Evolutionary conservation across 2,797 vertebrate species (phyloP).

Genomic region (Syngnathus acus): DNA sequence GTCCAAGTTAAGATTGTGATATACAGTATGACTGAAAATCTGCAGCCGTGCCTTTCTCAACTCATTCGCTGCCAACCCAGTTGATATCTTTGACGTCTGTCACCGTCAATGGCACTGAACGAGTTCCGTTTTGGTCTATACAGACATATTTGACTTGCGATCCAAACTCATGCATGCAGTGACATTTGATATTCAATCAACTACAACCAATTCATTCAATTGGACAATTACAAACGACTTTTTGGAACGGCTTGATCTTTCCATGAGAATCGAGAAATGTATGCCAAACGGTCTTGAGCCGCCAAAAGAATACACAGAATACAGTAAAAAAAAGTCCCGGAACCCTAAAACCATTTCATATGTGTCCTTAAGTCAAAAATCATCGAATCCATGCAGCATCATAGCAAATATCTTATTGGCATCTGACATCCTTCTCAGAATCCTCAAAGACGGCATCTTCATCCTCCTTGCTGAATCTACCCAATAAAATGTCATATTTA

Average conservation of each 20-base stretch:
- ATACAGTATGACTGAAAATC: not conserved
- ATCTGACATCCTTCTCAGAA: not conserved
- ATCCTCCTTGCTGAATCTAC: not conserved
- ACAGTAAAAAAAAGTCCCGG: not conserved
- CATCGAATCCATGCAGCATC: not conserved
- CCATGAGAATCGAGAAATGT: not conserved
- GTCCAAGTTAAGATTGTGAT: not conserved
- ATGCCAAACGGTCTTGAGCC: not conserved
- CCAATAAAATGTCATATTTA: conserved; percentile 45
- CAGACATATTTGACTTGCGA: not conserved
- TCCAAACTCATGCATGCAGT: conserved; percentile 3
- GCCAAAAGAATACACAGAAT: not conserved
- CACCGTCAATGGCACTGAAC: no score
- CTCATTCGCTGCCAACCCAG: no score
- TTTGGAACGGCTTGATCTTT: not conserved
- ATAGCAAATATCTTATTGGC: not conserved
- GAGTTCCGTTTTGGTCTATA: not conserved
- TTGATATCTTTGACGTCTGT: no score
- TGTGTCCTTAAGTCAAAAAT: not conserved
- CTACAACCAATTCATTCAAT: not conserved
- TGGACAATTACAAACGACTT: not conserved
- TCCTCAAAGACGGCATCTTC: not conserved
- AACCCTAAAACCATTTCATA: not conserved
- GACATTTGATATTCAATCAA: not conserved
- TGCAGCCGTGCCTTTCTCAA: not conserved